Base-by-base conservation (phyloP, 2,888 invertebrate genomes). In the Heliconius erato region DNA sequence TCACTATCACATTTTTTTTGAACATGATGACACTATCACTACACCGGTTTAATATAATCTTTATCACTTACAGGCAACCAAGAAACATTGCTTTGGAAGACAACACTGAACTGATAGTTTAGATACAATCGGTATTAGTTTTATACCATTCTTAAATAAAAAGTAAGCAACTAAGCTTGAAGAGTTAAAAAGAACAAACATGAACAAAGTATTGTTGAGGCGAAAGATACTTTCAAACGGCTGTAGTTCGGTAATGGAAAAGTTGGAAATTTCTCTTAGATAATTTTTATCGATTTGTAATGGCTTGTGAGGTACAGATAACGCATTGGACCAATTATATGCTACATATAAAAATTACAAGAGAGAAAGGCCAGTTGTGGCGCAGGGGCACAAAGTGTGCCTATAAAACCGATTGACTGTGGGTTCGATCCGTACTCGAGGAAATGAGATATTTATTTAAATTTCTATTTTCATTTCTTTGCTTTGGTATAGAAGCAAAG, bases 81-180 rank as follows among this genome's bases (percentile, higher is more conserved):
- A 80, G 74, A 86, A 85, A 88, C 94, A 95, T 95, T 91, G 92
- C 94, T 89, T 87, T 88, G 85, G 87, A 84, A 84, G 87, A 85
- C 89, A 74, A 85, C 85, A 88, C 86, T 86, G 85, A 86, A 95
- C 95, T 96, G 95, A 91, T 94, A 86, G 86, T 81, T 81, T 80
- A 82, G 86, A 86, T 87, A 87, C 85, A 84, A 86, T 88, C 85
- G 86, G 90, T 89, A 92, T 92, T 93, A 92, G 90, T 94, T 95
- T 92, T 95, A 95, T 95, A 95, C 91, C 86, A 85, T 87, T 83
- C 85, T 86, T 86, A 85, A 86, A 86, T 88, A 94, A 91, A 93
- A 91, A 91, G 88, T 86, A 88, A 86, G 81, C 83, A 85, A 87
- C 83, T 80, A 86, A 88, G 82, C 83, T 87, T 89, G 90, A 90